A percentile compares a stretch with the other conserved stretches of the same genome.
Conservation (phyloP, 2,888 invertebrate genomes). For the Cepaea hortensis region DNA sequence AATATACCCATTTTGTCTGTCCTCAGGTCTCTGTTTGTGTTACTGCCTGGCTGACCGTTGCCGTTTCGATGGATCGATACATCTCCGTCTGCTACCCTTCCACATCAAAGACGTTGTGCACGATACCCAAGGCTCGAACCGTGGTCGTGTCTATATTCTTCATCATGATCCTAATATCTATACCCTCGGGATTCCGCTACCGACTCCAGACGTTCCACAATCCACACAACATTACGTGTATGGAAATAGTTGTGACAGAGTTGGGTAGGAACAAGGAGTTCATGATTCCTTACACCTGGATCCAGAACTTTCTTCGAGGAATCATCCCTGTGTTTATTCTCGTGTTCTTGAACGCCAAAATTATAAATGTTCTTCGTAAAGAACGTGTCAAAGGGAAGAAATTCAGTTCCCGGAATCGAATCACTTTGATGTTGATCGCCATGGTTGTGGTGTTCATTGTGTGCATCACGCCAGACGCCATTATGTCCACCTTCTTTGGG, state of each 20-base stretch:
- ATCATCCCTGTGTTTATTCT: constrained; percentile 72
- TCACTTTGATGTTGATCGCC: constrained; percentile 74
- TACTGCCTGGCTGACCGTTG: constrained; percentile 72
- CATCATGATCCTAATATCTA: constrained; percentile 67
- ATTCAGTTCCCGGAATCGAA: constrained; percentile 71
- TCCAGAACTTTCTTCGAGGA: constrained; percentile 71
- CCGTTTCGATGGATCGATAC: constrained; percentile 72
- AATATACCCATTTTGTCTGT: background rate
- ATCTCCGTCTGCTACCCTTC: constrained; percentile 73
- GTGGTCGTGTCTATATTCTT: constrained; percentile 68
- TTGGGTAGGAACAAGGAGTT: constrained; percentile 69
- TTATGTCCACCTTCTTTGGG: constrained; percentile 73
- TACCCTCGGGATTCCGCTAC: constrained; percentile 72
- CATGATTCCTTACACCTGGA: constrained; percentile 71
- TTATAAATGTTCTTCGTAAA: constrained; percentile 71
- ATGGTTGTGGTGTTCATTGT: constrained; percentile 74
- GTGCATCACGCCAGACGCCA: constrained; percentile 75
- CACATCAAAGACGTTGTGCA: constrained; percentile 63
- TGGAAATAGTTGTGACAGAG: constrained; percentile 61
- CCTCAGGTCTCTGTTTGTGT: constrained; percentile 58
- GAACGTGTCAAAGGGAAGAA: constrained; percentile 69
- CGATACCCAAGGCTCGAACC: constrained; percentile 63
- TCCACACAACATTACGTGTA: constrained; percentile 52
- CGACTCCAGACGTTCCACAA: constrained; percentile 62
- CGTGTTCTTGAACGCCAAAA: constrained; percentile 69